Evolutionary conservation across 35 echinoderm and acorn worm genomes (phyloP).

Genomic region (Lytechinus variegatus): DNA sequence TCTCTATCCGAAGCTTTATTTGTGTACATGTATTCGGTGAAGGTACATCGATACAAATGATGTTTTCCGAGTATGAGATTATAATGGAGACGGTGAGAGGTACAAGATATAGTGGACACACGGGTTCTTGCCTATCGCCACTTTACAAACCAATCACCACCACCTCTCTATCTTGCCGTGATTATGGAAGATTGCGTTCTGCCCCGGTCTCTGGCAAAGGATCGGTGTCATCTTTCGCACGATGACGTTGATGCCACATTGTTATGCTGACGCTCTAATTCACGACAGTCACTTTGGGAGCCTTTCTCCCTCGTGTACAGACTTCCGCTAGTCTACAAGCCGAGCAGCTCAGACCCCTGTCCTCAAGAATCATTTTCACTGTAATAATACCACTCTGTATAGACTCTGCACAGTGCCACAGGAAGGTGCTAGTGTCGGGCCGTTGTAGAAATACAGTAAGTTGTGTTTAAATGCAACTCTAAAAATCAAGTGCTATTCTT

Average conservation of each 20-base stretch:
- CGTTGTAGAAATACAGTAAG: too few relatives aligned
- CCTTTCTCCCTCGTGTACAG: background rate
- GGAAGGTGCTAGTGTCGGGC: too few relatives aligned
- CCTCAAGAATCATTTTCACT: too few relatives aligned
- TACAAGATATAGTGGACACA: background rate
- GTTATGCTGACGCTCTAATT: conserved; percentile 1
- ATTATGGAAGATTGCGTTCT: background rate
- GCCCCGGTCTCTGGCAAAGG: too few relatives aligned
- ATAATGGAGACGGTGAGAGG: background rate
- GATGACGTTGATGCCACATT: conserved; percentile 43
- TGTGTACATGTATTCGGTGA: too few relatives aligned
- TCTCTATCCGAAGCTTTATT: too few relatives aligned
- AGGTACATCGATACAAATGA: background rate
- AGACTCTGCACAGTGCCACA: too few relatives aligned
- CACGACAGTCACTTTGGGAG: background rate
- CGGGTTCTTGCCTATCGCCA: background rate
- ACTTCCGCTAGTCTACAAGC: background rate
- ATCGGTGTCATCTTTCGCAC: conserved; percentile 4
- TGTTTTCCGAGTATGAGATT: background rate
- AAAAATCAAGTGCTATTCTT: too few relatives aligned
- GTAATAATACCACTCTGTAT: too few relatives aligned
- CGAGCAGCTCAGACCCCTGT: too few relatives aligned
- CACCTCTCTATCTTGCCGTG: background rate
- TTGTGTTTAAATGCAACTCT: too few relatives aligned
- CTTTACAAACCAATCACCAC: background rate